Evolutionary conservation across 2,888 invertebrate species (phyloP).

Genomic region (Leucophenga montana): DNA sequence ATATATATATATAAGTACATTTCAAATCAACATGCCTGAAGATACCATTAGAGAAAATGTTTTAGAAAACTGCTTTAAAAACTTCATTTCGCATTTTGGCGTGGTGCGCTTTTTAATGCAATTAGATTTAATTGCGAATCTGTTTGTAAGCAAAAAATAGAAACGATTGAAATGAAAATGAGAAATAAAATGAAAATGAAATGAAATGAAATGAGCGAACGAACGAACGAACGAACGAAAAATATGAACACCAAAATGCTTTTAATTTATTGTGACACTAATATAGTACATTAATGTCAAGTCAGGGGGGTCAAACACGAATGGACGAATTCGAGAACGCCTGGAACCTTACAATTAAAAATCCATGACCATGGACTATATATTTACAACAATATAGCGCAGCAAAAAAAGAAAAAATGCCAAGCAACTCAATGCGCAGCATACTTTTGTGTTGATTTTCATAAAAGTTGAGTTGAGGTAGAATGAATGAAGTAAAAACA

Average conservation of each 20-base stretch:
- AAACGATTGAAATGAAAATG: background rate
- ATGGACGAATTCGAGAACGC: constrained; percentile 4
- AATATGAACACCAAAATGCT: constrained; percentile 67
- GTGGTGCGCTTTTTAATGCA: constrained; percentile 42
- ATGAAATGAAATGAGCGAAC: constrained; percentile 12
- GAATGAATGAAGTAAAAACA: no score
- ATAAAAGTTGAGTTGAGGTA: no score
- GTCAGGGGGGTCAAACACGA: background rate
- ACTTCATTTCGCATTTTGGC: no score
- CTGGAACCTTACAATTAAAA: constrained; percentile 55
- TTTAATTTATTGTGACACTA: constrained; percentile 66
- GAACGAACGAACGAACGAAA: constrained; percentile 42
- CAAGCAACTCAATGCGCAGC: background rate
- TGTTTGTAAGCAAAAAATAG: background rate
- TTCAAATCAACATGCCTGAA: no score
- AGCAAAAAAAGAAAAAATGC: background rate
- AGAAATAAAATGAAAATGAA: constrained; percentile 4
- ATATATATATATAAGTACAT: no score
- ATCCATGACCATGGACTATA: constrained; percentile 53
- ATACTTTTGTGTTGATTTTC: no score
- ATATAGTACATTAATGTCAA: constrained; percentile 61
- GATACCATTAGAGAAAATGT: no score
- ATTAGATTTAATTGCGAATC: constrained; percentile 60
- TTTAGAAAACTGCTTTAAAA: no score
- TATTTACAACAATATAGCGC: background rate